Evolutionary conservation across 2,797 vertebrate genomes (phyloP).

Genomic region (Artibeus lituratus): DNA sequence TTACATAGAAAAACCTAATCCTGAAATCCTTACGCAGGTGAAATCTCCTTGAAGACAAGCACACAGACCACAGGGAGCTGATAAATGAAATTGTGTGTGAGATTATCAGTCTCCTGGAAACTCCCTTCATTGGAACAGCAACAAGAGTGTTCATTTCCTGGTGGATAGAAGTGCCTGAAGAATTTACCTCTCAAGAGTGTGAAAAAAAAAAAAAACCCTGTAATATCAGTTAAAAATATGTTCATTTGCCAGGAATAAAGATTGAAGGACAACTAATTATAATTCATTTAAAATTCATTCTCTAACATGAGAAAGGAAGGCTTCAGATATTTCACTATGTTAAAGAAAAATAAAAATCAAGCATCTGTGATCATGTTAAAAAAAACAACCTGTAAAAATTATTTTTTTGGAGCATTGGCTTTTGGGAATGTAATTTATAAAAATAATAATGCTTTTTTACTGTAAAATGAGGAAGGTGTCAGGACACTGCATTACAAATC

Average conservation of each 20-base stretch:
- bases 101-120: background rate
- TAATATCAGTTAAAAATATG: slow-evolving; percentile 14
- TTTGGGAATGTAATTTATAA: slow-evolving; percentile 20
- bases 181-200: slow-evolving; percentile 31
- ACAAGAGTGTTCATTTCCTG: slow-evolving; percentile 23
- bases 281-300: slow-evolving; percentile 51
- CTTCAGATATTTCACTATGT: background rate
- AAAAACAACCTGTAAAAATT: slow-evolving; percentile 18
- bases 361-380: background rate
- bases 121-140: slow-evolving; percentile 44
- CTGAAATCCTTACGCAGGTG: slow-evolving; percentile 35
- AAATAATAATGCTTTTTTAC: slow-evolving; percentile 49
- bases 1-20: slow-evolving; percentile 44
- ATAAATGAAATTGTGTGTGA: background rate
- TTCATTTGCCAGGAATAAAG: slow-evolving; percentile 49
- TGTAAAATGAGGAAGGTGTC: background rate
- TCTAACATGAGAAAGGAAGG: background rate
- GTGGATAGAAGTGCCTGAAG: background rate
- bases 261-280: slow-evolving; percentile 44
- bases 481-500: background rate
- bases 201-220: slow-evolving; percentile 4
- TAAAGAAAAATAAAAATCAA: slow-evolving; percentile 32
- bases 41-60: slow-evolving; percentile 26
- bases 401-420: background rate
- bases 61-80: background rate